Evolutionary conservation across 2,888 invertebrate genomes (phyloP), one percentile per base, ranked within the genome.

Genomic region (Salticus scenicus): DNA sequence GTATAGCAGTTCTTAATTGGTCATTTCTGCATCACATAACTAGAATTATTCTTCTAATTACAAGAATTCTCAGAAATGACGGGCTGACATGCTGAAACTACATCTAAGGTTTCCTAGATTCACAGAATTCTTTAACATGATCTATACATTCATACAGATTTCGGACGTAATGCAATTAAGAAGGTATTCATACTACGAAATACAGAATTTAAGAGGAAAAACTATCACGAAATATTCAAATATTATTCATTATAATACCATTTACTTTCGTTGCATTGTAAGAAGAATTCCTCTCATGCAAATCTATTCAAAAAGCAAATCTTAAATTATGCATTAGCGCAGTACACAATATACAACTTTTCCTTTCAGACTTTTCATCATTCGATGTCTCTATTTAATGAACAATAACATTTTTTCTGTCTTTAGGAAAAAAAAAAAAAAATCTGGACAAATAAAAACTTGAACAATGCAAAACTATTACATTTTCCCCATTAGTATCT

Each of bases 401-500:
- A 82, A 70, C 64, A 47, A 28, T 47, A 47, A 47, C 17, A 47
- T 17, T 10, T 47, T 70, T 17, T 24, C 75, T 41, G 57, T 82
- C n/a, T n/a, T n/a, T n/a, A n/a, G n/a, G n/a, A n/a, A n/a, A n/a
- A n/a, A n/a, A n/a, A n/a, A n/a, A n/a, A n/a, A n/a, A 82, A 82
- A 82, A 75, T 27, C 51, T 30, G 37, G 47, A 64, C 37, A 28
- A 30, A 77, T 17, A 64, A 66, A 63, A 78, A 64, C 67, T 41
- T 51, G 28, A 27, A 63, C 10, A 63, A 51, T 17, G 51, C 42
- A 47, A 47, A 47, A 17, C 42, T 57, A 66, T 17, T 17, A 66
- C 47, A 72, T 71, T 76, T 76, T 73, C 42, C 63, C 73, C 83
- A 84, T 84, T 84, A 84, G 69, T 69, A 69, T 69, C 73, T 73